Conservation (phyloP, 2,113 vertebrate species). For the Otocyon megalotis region DNA sequence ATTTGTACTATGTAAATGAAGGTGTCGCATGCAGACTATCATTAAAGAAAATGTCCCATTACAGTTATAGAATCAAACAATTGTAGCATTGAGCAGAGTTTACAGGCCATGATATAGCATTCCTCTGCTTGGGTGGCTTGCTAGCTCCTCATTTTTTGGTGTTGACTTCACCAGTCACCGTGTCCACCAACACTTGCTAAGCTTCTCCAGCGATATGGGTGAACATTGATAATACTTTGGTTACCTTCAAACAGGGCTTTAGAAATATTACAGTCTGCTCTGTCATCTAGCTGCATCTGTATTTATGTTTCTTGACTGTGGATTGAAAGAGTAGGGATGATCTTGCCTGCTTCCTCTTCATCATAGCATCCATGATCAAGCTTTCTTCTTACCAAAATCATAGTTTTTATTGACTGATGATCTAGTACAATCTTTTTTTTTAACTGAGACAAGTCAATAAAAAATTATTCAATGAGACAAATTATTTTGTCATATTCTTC, state of each 20-base stretch:
- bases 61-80: neutral
- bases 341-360: neutral
- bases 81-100: neutral
- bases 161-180: neutral
- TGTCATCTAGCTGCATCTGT: neutral
- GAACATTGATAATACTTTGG: neutral
- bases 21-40: neutral
- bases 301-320: neutral
- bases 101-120: too few species aligned
- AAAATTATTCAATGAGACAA: neutral
- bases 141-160: rapidly evolving
- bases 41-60: slow-evolving; percentile 18
- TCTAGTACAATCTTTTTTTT: neutral
- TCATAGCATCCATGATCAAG: too few species aligned
- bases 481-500: neutral
- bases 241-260: neutral
- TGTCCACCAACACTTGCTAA: rapidly evolving
- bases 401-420: neutral
- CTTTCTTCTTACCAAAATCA: neutral
- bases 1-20: slow-evolving; percentile 60
- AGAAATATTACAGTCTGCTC: neutral
- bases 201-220: neutral
- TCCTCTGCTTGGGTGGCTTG: neutral
- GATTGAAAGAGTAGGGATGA: neutral
- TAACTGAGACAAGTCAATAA: neutral